Percentiles rank a stretch among this genome's conserved stretches.
Evolutionary conservation across 1,140 invertebrate species (phyloP).

Genomic region (Calephelis virginiensis): DNA sequence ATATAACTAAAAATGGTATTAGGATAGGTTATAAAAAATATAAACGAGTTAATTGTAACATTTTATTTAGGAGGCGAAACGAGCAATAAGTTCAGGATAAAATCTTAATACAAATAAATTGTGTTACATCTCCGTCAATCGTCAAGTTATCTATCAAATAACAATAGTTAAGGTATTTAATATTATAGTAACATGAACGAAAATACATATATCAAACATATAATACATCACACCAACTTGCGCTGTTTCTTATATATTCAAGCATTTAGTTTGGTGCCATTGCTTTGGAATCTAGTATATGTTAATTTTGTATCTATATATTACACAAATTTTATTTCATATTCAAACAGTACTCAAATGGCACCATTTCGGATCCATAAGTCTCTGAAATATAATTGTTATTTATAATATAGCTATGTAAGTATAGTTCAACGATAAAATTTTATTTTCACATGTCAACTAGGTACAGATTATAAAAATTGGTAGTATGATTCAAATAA

Average conservation of each 20-base stretch:
- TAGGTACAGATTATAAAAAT: constrained; percentile 15
- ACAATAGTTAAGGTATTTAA: constrained; percentile 62
- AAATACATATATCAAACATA: constrained; percentile 54
- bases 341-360: constrained; percentile 14
- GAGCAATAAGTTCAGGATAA: constrained; percentile 75
- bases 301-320: constrained; percentile 1
- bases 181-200: constrained; percentile 77
- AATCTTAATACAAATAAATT: constrained; percentile 75
- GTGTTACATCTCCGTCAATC: constrained; percentile 69
- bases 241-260: constrained; percentile 43
- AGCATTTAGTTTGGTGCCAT: constrained; percentile 29
- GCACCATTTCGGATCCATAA: constrained; percentile 18
- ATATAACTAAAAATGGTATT: too few species aligned
- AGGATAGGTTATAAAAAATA: constrained; percentile 16
- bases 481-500: constrained; percentile 7
- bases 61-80: constrained; percentile 78
- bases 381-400: constrained; percentile 9
- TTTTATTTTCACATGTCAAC: constrained; percentile 20
- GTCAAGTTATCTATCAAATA: constrained; percentile 72
- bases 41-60: constrained; percentile 69
- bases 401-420: constrained; percentile 17
- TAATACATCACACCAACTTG: constrained; percentile 56
- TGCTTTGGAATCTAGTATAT: constrained; percentile 22
- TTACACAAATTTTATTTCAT: not conserved
- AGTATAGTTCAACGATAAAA: constrained; percentile 22